Percentiles rank a stretch among this genome's conserved stretches.
Conservation (phyloP, 1,140 invertebrate species). For the Ephestia elutella region DNA sequence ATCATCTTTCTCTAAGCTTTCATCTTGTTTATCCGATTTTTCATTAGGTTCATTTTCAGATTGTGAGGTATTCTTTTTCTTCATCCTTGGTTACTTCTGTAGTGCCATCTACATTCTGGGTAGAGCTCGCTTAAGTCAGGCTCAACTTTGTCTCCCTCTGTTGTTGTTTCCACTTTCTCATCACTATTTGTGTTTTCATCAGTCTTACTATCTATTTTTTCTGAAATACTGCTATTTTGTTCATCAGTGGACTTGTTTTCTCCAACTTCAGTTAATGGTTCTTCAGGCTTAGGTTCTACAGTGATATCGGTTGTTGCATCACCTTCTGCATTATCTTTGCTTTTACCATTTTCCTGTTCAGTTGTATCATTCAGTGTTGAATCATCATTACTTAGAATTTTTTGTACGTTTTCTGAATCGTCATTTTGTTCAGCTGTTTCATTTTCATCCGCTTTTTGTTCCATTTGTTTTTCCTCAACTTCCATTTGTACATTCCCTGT, state of each 20-base stretch:
- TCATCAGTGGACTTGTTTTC: slow-evolving; percentile 8
- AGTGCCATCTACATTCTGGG: neutral
- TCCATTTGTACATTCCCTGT: slow-evolving; percentile 8
- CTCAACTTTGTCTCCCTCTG: neutral
- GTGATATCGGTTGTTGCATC: neutral
- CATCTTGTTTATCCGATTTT: neutral
- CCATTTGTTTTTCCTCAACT: slow-evolving; percentile 6
- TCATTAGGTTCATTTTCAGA: neutral
- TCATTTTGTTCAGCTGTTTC: neutral
- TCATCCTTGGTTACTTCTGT: neutral
- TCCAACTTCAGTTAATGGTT: neutral
- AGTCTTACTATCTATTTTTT: neutral
- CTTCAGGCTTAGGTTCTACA: neutral
- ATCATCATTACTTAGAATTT: neutral
- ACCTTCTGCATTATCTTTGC: neutral
- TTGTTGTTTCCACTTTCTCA: neutral
- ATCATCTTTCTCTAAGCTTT: neutral
- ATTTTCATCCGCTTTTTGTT: neutral
- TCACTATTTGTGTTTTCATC: neutral
- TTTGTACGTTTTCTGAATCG: neutral
- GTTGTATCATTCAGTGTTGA: neutral
- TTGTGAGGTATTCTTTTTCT: neutral
- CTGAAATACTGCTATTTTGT: neutral
- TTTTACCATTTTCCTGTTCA: neutral
- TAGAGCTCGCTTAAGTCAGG: neutral